These are phyloP conservation scores for Amazona guildingii DNA, from an alignment of 2,113 vertebrate species.

Conservation along the genomic window DNA sequence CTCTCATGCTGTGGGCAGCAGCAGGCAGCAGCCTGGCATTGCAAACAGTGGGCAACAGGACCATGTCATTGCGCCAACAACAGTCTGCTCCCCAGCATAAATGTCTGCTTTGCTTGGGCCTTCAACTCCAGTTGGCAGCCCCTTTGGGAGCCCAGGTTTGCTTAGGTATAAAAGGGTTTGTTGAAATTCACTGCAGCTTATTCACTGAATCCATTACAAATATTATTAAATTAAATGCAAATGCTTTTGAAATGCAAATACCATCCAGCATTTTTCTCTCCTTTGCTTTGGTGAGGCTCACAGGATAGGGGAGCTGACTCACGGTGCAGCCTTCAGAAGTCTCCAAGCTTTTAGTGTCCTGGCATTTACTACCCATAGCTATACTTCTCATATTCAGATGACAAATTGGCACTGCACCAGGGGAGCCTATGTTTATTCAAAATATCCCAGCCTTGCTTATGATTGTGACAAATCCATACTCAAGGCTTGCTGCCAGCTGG, in stretches of 20 bases:
- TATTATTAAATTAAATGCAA: slow-evolving; percentile 11
- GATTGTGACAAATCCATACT: slow-evolving; percentile 27
- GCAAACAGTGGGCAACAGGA: neutral
- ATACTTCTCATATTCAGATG: neutral
- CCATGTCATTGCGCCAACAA: neutral
- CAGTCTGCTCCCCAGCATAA: neutral
- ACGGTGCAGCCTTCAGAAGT: neutral
- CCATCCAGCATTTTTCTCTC: neutral
- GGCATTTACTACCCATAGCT: neutral
- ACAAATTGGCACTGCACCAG: neutral
- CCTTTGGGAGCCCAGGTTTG: neutral
- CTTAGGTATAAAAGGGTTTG: neutral
- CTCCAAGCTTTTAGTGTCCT: neutral
- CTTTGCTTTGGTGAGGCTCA: neutral
- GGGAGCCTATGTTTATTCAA: slow-evolving; percentile 9
- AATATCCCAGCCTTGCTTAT: slow-evolving; percentile 17
- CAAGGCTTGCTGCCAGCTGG: slow-evolving; percentile 19
- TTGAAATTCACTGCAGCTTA: neutral
- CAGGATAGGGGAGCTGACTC: neutral
- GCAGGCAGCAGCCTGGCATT: neutral
- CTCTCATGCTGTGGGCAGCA: neutral
- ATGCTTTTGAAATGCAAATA: slow-evolving; percentile 33
- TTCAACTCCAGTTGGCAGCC: neutral
- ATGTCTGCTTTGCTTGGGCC: neutral
- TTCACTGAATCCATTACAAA: neutral